phyloP scores from a whole-genome alignment of 2,888 invertebrate species.

The Hypsopygia costalis region DNA sequence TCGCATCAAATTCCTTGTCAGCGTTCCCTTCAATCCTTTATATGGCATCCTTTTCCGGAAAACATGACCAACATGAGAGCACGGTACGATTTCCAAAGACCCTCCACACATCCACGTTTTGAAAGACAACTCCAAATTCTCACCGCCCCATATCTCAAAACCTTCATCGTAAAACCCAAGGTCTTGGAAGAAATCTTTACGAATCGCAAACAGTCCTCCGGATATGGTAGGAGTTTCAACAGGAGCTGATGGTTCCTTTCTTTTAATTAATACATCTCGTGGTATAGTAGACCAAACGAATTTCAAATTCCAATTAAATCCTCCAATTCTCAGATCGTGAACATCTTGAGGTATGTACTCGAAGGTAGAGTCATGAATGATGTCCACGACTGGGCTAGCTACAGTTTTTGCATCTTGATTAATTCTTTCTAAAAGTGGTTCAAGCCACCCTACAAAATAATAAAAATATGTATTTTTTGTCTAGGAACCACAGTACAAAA shows the following conservation, averaged over 20 bases:
- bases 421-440: constrained; percentile 92
- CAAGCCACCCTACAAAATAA: constrained; percentile 89
- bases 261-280: constrained; percentile 86
- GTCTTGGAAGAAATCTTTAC: constrained; percentile 91
- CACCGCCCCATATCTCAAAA: constrained; percentile 99
- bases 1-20: constrained; percentile 94
- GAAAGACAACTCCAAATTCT: constrained; percentile 97
- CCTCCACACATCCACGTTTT: constrained; percentile 99
- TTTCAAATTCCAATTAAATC: constrained; percentile 94
- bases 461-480: too few relatives aligned
- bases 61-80: constrained; percentile 99
- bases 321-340: constrained; percentile 89
- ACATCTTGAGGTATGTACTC: constrained; percentile 90
- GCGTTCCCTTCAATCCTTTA: constrained; percentile 91
- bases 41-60: constrained; percentile 97
- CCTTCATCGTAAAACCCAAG: constrained; percentile 98
- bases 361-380: constrained; percentile 92
- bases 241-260: constrained; percentile 89
- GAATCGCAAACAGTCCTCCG: constrained; percentile 97
- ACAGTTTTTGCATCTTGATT: constrained; percentile 87
- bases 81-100: constrained; percentile 96
- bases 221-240: constrained; percentile 97
- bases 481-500: too few relatives aligned
- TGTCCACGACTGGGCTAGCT: constrained; percentile 95
- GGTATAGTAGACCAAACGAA: constrained; percentile 98